These are phyloP conservation scores for Lithophane leautieri DNA, from an alignment of 2,888 invertebrate genomes.

Conservation along the genomic window DNA sequence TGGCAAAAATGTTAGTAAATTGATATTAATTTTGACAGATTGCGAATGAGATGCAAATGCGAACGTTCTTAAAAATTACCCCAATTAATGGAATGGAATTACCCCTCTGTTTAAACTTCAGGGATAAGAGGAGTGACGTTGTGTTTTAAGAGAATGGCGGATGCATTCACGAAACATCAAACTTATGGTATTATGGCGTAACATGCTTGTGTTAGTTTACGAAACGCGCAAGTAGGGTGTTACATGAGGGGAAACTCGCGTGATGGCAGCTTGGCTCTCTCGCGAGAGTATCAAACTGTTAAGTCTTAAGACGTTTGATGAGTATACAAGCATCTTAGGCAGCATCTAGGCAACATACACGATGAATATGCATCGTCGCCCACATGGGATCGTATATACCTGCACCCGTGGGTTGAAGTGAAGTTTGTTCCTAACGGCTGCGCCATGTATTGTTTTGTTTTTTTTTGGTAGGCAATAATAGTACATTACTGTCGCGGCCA, in stretches of 20 bases:
- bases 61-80: no score
- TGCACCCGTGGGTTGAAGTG: no score
- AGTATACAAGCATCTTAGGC: neutral
- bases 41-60: no score
- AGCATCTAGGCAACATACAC: neutral
- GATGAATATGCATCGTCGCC: neutral
- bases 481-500: no score
- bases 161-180: neutral
- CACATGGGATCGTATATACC: no score
- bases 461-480: no score
- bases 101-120: neutral
- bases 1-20: no score
- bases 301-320: constrained; percentile 8
- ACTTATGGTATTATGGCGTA: neutral
- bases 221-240: neutral
- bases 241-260: neutral
- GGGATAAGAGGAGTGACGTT: neutral
- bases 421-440: no score
- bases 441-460: no score
- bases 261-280: neutral
- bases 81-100: no score
- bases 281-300: neutral
- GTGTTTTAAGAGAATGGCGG: neutral
- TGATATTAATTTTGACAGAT: no score
- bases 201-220: neutral